Evolutionary conservation across 2,888 invertebrate species (phyloP), one percentile per base, ranked within the genome.

Genomic region (Calephelis perditalis): DNA sequence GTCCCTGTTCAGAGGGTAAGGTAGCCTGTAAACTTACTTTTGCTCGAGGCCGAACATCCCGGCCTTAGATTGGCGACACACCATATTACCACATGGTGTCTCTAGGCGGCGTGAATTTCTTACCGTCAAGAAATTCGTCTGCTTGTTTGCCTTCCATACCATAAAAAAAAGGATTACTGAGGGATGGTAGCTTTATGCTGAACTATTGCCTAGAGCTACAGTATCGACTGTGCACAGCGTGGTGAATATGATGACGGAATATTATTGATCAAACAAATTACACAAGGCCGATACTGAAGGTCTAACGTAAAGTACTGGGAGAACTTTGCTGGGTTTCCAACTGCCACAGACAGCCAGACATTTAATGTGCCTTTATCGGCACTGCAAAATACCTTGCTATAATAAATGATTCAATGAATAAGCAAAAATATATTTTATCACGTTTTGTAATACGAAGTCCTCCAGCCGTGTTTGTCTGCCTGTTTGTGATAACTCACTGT

Each of bases 221-320:
- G 15, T 8, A 49, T 8, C 49, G 26, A 15, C 49, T 49, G 49
- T 26, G 49, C 49, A 49, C 12, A 15, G 49, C 49, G 49, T 15
- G 49, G 9, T 15, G 26, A 49, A 49, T 49, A 15, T 26, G 49
- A 26, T 26, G 49, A n/a, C 15, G 49, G 49, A 3, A 8, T 40
- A 49, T 15, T 49, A 49, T 49, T 49, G 49, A 49, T 49, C 49
- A 49, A 49, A 49, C 49, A 2, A 49, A 49, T 15, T 49, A 9
- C 49, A 49, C 49, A 49, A 15, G 49, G 49, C 5, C 12, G 12
- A 26, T 49, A 26, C 6, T 9, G 49, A 49, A 49, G 49, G 49
- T 15, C 49, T 49, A 9, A 26, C 5, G 8, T 49, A 26, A 9
- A 7, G 26, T 26, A 26, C 26, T 26, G 26, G 26, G 26, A 26